Percentiles rank a stretch among this genome's conserved stretches.
phyloP scores from a whole-genome alignment of 1,140 invertebrate species.

The Apis dorsata region DNA sequence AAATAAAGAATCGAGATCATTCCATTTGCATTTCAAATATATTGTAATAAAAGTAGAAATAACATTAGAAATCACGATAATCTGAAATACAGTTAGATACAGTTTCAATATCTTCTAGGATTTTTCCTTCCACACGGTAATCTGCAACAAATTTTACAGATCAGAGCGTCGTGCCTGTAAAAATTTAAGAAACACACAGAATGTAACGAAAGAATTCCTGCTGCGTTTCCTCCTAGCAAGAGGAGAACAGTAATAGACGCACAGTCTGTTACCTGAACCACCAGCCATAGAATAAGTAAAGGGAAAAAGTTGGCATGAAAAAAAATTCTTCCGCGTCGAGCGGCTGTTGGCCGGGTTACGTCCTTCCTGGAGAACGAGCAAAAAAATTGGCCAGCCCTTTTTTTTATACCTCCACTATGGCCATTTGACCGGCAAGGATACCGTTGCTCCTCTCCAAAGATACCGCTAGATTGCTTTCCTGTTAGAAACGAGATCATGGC shows the following conservation, averaged over 20 bases:
- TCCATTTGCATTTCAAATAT: too few relatives aligned
- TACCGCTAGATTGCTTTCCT: slow-evolving; percentile 45
- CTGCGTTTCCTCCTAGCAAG: neutral
- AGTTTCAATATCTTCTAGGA: too few relatives aligned
- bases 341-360: neutral
- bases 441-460: slow-evolving; percentile 19
- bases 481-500: slow-evolving; percentile 44
- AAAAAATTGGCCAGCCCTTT: slow-evolving; percentile 25
- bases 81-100: too few relatives aligned
- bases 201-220: slow-evolving; percentile 24
- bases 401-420: slow-evolving; percentile 22
- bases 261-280: neutral
- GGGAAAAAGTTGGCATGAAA: slow-evolving; percentile 23
- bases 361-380: slow-evolving; percentile 16
- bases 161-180: neutral
- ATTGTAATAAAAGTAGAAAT: too few relatives aligned
- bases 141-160: neutral
- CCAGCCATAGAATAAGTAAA: neutral
- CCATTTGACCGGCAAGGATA: slow-evolving; percentile 36
- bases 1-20: too few relatives aligned
- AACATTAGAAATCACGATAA: too few relatives aligned
- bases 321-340: slow-evolving; percentile 9
- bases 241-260: neutral
- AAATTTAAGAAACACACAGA: neutral
- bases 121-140: neutral